Evolutionary conservation across 2,888 invertebrate genomes (phyloP).

Genomic region (Ischnus inquisitorius): DNA sequence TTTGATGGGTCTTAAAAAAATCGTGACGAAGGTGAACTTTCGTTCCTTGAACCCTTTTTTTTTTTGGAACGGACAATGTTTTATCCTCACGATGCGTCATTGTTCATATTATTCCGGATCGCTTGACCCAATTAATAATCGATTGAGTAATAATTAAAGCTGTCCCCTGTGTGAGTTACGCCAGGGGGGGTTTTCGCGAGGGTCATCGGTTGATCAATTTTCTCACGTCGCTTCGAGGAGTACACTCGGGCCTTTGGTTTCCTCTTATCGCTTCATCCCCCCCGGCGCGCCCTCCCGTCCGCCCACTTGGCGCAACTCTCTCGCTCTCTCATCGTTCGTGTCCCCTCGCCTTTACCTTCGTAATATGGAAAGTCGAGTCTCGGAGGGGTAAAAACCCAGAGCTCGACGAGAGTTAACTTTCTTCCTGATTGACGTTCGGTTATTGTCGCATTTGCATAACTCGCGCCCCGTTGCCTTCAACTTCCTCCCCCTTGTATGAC

Average conservation of each 20-base stretch:
- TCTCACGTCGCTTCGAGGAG: constrained; percentile 54
- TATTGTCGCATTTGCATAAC: constrained; percentile 84
- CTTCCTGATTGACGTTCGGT: constrained; percentile 84
- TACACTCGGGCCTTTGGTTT: constrained; percentile 12
- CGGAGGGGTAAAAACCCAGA: constrained; percentile 16
- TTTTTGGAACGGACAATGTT: not conserved
- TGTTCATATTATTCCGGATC: constrained; percentile 36
- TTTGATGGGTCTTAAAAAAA: not conserved
- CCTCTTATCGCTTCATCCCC: constrained; percentile 26
- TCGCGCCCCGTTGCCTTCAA: constrained; percentile 74
- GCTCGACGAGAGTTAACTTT: constrained; percentile 77
- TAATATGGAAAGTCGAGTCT: constrained; percentile 50
- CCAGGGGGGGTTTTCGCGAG: not conserved
- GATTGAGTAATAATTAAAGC: constrained; percentile 48
- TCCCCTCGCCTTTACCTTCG: constrained; percentile 9
- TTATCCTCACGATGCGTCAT: not conserved
- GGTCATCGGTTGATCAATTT: constrained; percentile 54
- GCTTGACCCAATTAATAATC: constrained; percentile 47
- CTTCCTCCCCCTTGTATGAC: constrained; percentile 54
- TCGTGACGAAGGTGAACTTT: not conserved
- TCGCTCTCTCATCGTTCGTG: not conserved
- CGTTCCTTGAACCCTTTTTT: not conserved
- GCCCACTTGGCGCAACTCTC: not conserved
- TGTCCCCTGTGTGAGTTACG: not conserved
- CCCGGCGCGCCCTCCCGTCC: not conserved